Evolutionary conservation across 2,888 invertebrate genomes (phyloP).

Genomic region (Drosophila antonietae): DNA sequence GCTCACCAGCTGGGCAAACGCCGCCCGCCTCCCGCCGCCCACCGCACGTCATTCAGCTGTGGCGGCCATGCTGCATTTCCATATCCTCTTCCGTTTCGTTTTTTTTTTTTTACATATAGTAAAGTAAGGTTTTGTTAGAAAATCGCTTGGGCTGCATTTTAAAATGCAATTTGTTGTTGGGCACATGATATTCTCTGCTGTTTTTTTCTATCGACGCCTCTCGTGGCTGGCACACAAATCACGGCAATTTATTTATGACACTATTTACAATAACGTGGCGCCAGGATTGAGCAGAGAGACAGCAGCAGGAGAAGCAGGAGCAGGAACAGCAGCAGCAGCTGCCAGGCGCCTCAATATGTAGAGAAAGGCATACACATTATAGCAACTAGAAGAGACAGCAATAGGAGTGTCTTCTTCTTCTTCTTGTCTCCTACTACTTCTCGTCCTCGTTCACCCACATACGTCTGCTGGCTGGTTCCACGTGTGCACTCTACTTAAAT

Average conservation of each 20-base stretch:
- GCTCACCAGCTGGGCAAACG: constrained; percentile 48
- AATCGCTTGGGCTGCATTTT: constrained; percentile 69
- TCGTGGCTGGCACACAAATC: constrained; percentile 66
- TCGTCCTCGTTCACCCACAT: constrained; percentile 11
- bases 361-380: constrained; percentile 23
- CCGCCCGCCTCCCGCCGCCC: background rate
- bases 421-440: constrained; percentile 1
- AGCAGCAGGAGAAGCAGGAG: background rate
- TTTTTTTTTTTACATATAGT: constrained; percentile 20
- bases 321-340: constrained; percentile 42
- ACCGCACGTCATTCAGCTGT: constrained; percentile 26
- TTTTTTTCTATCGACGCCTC: constrained; percentile 48
- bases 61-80: constrained; percentile 41
- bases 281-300: constrained; percentile 34
- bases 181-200: constrained; percentile 41
- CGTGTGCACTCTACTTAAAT: constrained; percentile 77
- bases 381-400: constrained; percentile 11
- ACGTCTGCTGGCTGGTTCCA: constrained; percentile 32
- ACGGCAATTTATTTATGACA: constrained; percentile 78
- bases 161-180: constrained; percentile 71
- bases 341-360: constrained; percentile 34
- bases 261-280: constrained; percentile 66
- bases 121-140: constrained; percentile 55
- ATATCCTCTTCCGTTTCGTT: background rate
- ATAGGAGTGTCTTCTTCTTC: background rate